A percentile compares a stretch with the other conserved stretches of the same genome.
phyloP scores from a whole-genome alignment of 1,140 invertebrate species.

The Caenorhabditis brenneri region DNA sequence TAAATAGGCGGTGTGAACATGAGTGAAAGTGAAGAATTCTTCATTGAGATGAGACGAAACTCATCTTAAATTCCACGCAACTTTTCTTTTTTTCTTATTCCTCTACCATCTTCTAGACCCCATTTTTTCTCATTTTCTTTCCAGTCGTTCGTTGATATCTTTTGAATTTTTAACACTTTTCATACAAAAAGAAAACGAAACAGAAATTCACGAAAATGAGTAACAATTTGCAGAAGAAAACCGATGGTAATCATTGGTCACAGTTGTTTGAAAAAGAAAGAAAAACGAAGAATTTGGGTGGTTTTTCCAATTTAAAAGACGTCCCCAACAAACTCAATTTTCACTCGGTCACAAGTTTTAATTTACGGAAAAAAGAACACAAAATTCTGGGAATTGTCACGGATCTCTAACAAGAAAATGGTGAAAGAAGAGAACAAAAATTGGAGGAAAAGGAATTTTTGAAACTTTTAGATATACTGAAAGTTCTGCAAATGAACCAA shows the following conservation, averaged over 20 bases:
- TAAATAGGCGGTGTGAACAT: not conserved
- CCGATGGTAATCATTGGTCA: not conserved
- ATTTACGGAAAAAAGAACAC: not conserved
- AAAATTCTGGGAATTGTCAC: not conserved
- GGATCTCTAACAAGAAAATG: not conserved
- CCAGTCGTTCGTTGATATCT: not conserved
- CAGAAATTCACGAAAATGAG: not conserved
- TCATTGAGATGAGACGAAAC: not conserved
- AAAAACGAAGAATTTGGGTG: not conserved
- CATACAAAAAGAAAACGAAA: not conserved
- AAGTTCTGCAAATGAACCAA: too few species aligned
- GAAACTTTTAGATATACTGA: too few species aligned
- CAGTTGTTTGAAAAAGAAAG: not conserved
- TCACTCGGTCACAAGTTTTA: constrained; percentile 11
- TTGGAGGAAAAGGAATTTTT: not conserved
- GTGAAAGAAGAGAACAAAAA: not conserved
- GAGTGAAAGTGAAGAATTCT: not conserved
- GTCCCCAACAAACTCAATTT: not conserved
- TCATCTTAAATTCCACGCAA: constrained; percentile 32
- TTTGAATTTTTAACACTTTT: not conserved
- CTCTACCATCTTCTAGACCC: not conserved
- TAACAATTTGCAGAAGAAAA: constrained; percentile 7
- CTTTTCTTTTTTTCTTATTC: not conserved
- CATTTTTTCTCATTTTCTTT: not conserved
- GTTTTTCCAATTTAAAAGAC: constrained; percentile 16